Evolutionary conservation across 2,888 invertebrate genomes (phyloP).

Genomic region (Anoplius nigerrimus): DNA sequence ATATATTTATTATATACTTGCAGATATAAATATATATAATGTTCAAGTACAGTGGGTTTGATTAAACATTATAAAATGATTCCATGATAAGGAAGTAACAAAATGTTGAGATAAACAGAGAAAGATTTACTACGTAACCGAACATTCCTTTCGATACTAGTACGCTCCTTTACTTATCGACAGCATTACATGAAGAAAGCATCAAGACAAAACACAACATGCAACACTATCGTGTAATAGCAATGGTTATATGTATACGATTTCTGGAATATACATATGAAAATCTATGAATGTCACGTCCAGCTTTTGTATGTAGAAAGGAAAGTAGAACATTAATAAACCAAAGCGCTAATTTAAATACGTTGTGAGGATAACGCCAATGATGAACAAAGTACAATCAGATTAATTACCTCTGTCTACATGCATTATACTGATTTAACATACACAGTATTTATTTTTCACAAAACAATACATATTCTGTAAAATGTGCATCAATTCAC

Average conservation of each 20-base stretch:
- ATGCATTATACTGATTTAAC: too few species aligned
- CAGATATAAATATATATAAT: constrained; percentile 29
- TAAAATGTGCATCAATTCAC: too few species aligned
- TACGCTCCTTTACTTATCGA: constrained; percentile 43
- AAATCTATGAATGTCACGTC: too few species aligned
- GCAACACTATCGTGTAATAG: constrained; percentile 39
- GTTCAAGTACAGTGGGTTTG: constrained; percentile 6
- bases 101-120: constrained; percentile 45
- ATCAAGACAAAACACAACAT: constrained; percentile 45
- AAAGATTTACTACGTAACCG: constrained; percentile 45
- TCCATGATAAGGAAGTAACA: constrained; percentile 52
- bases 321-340: too few species aligned
- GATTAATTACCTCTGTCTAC: too few species aligned
- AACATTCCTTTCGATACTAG: constrained; percentile 43
- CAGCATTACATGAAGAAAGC: constrained; percentile 46
- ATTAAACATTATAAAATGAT: constrained; percentile 27
- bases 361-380: too few species aligned
- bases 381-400: too few species aligned
- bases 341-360: too few species aligned
- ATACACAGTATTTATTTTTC: too few species aligned
- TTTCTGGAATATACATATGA: too few species aligned
- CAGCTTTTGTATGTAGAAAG: too few species aligned
- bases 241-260: neutral
- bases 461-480: too few species aligned
- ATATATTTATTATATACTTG: constrained; percentile 2